Base-by-base conservation (phyloP, 1,140 invertebrate species). In the Drosophila fuyamai region DNA sequence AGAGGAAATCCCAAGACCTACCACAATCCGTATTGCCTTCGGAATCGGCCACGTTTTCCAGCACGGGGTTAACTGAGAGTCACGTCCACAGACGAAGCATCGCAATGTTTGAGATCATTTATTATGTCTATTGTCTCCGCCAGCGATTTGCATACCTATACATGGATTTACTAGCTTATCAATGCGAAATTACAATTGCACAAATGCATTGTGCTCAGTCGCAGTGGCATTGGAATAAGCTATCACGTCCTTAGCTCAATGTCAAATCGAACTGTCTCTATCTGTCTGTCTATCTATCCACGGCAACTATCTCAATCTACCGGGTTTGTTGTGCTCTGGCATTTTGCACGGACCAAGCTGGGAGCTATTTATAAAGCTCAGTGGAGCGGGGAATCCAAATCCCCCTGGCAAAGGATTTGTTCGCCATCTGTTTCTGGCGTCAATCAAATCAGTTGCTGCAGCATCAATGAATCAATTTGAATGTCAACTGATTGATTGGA, bases 221-320 rank as follows among this genome's bases (percentile, higher is more conserved):
- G 54, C 38, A 35, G 8, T 23, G 47, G 38, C 66, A 43, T 44
- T 55, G n/a, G 62, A 46, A 46, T 36, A 50, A 72, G 70, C 70
- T 74, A 74, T 74, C 82, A 88, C 83, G 82, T 88, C 60, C 68
- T 75, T 62, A 54, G 74, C 75, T 79, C 74, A 85, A 85, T 85
- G 82, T 88, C 82, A 85, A 88, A 80, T 54, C 53, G 50, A 79
- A 59, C 62, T 71, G 62, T 62, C 82, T 86, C 79, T 76, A 88
- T 88, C 79, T 79, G 54, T 76, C 75, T 59, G 68, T 63, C 62
- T 55, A 59, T 58, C 46, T 27, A 58, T 48, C 32, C 18, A 58
- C 65, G 48, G 32, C 38, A 9, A 50, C 53, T 50, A 71, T 58
- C 68, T 58, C 68, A 72, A 72, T 72, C 53, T 56, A 36, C 7